Base-by-base conservation (phyloP, 2,888 invertebrate genomes). In the Linnaemya vulpina region DNA sequence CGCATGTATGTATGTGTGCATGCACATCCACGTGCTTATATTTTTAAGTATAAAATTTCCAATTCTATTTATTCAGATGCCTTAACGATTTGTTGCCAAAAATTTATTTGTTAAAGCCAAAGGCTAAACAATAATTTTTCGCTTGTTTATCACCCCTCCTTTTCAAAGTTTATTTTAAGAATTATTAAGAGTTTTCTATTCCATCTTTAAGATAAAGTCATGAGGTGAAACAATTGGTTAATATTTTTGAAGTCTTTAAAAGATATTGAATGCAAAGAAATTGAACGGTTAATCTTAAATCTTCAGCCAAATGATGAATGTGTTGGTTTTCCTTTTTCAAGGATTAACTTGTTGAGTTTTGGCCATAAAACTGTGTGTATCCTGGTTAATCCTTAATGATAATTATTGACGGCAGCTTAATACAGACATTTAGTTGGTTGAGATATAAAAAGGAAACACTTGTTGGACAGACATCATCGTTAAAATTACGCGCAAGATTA, bases 81-180 rank as follows among this genome's bases (percentile, higher is more conserved):
- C 22, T 22, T 62, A 63, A 74, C 40, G 40, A 51, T 40, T 55
- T 63, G 63, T 20, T 40, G 9, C 1, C 7, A 10, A 63, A 62
- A 58, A 62, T 71, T 65, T 79, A 70, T 75, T 84, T 73, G 49
- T 67, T 60, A 67, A 80, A 40, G 76, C 80, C 65, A 43, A 53
- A n/a, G 71, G 84, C 65, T 25, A 70, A 46, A 46, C 38, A 62
- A 58, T 17, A n/a, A 35, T 38, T 46, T 46, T 46, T 10, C 46
- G 5, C 1, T 11, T 25, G 1, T 22, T 15, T 25, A 38, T 70
- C 9, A 15, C 25, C 30, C 30, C 30, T 1, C 1, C 0, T 8
- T 49, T 51, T 8, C 60, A 46, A 35, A 25, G 15, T 25, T 15
- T 60, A 10, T 60, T 30, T 70, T 53, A n/a, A 74, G 20, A 1